Evolutionary conservation across 2,888 invertebrate species (phyloP).

Genomic region (Hyppa rectilinea): DNA sequence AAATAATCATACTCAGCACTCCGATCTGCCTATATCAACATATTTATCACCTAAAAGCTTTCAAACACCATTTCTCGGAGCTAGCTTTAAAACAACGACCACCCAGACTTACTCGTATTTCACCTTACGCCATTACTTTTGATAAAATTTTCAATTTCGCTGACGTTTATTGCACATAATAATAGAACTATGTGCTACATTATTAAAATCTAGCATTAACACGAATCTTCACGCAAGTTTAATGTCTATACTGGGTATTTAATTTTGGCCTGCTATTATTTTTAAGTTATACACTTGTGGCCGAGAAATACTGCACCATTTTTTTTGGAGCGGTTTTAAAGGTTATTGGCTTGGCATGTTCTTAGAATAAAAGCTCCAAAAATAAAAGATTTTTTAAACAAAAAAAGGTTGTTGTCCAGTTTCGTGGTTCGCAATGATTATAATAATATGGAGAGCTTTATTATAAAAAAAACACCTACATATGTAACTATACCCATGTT

Average conservation of each 20-base stretch:
- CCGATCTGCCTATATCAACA: constrained; percentile 10
- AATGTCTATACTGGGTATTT: constrained; percentile 57
- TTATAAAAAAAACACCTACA: too few relatives aligned
- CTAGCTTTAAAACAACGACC: constrained; percentile 24
- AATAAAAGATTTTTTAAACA: too few relatives aligned
- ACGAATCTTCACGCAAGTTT: constrained; percentile 53
- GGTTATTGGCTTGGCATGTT: too few relatives aligned
- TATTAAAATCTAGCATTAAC: constrained; percentile 57
- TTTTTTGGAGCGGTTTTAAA: neutral
- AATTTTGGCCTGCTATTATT: constrained; percentile 60
- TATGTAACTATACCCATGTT: too few relatives aligned
- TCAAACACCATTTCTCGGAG: constrained; percentile 13
- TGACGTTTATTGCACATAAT: constrained; percentile 55
- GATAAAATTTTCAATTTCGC: constrained; percentile 58
- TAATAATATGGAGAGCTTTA: too few relatives aligned
- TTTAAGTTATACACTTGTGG: constrained; percentile 55
- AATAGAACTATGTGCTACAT: constrained; percentile 57
- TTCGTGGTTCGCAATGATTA: neutral
- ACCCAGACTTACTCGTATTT: constrained; percentile 29
- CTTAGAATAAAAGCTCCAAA: too few relatives aligned
- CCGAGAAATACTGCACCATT: constrained; percentile 14
- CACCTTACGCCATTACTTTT: constrained; percentile 47
- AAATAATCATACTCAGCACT: constrained; percentile 8
- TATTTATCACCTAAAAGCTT: constrained; percentile 43
- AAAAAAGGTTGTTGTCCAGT: too few relatives aligned